Base-by-base conservation (phyloP, 2,888 invertebrate genomes). In the Serripes groenlandicus region DNA sequence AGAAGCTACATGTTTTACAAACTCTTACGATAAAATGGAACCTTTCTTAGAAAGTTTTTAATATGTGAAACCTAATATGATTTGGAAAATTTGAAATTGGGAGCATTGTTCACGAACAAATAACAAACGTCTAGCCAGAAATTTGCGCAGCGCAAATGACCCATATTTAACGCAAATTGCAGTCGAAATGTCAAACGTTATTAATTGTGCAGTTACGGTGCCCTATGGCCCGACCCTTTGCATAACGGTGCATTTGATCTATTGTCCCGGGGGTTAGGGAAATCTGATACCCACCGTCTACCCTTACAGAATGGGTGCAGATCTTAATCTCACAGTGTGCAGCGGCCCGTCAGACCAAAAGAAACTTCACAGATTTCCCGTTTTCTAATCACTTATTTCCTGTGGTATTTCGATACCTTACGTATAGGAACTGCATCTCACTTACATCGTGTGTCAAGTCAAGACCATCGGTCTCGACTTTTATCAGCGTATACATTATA, bases 121-220 rank as follows among this genome's bases (percentile, higher is more conserved):
- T n/a, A n/a, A n/a, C n/a, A n/a, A n/a, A n/a, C n/a, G n/a, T n/a
- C n/a, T n/a, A n/a, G n/a, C n/a, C n/a, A n/a, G n/a, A n/a, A n/a
- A n/a, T n/a, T n/a, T n/a, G n/a, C n/a, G n/a, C n/a, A n/a, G n/a
- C n/a, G n/a, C n/a, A n/a, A n/a, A 58, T 58, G 11, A 26, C 58
- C 23, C 26, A 58, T n/a, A 58, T 58, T 28, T 26, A 3, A 15
- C 26, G 11, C n/a, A 58, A 58, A 58, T 28, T 58, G 58, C 58
- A 58, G 58, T 58, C 58, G 58, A 58, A 58, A 58, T 58, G 58
- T 58, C 58, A 58, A 58, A 58, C 58, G 58, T 58, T 58, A 58
- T 58, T 23, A 58, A 58, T 58, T 58, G 58, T 58, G 58, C 58
- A 58, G 58, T 15, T 21, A 58, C 21, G 58, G 9, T 58, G 58